Base-by-base conservation (phyloP, 2,113 vertebrate species). In the Strix uralensis region DNA sequence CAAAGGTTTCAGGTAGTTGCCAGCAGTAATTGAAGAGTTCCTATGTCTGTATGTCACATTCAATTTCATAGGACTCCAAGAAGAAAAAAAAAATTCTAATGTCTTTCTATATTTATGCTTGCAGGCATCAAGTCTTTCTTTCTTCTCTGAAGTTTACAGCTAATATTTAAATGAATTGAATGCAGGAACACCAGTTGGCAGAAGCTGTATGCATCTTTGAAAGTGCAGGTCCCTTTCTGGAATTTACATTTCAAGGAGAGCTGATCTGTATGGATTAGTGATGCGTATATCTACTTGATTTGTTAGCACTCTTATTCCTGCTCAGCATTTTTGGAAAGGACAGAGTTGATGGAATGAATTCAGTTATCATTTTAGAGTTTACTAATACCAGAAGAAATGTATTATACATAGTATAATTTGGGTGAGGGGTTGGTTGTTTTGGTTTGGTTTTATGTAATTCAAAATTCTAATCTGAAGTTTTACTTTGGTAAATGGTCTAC, bases 211-310 rank as follows among this genome's bases (percentile, higher is more conserved):
- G 47, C 32, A 67, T 73, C 82, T 95, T 89, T 84, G 86, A 90
- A 92, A 95, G 67, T 74, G 44, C 79, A 70, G 72, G 38, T 93
- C 54, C 65, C 78, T 67, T 59, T 91, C 80, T 74, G 42, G 88
- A 96, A 91, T 94, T 94, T 92, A 81, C 77, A 69, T 97, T 95
- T 95, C 86, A 96, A 92, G 86, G 81, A 86, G 42, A 94, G 19
- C 17, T 90, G 89, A 81, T 83, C 81, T 95, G 23, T 82, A 86
- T 92, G 79, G 92, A 96, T 95, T 92, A 88, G 40, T 77, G 46
- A 79, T 70, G 67, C n/a, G 62, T 81, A 40, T 73, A 80, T 89
- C 87, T 92, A 20, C 65, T 86, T 71, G 49, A 86, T 92, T 89
- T 93, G 38, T 81, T 91, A 89, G 62, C 61, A 25, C 32, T 71